Percentiles rank a stretch among this genome's conserved stretches.
Evolutionary conservation across 2,888 invertebrate species (phyloP).

Genomic region (Amiota mariae): DNA sequence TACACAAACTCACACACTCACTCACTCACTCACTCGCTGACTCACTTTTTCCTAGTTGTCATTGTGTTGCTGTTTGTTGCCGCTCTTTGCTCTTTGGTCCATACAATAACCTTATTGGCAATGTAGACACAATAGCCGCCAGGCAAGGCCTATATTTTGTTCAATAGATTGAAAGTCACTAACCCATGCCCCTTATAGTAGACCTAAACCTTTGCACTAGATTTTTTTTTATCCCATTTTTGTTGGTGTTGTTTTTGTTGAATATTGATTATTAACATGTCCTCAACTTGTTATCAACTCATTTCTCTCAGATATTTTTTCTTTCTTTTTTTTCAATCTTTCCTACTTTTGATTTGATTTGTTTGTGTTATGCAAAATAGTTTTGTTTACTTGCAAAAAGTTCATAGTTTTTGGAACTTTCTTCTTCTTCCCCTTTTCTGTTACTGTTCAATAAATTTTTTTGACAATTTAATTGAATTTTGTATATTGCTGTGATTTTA

Average conservation of each 20-base stretch:
- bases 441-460: not conserved
- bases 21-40: too few species aligned
- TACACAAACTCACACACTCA: too few species aligned
- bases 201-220: not conserved
- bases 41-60: too few species aligned
- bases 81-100: constrained; percentile 47
- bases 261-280: not conserved
- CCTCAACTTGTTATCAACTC: not conserved
- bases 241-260: constrained; percentile 1
- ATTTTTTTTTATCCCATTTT: not conserved
- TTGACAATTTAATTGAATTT: constrained; percentile 17
- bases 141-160: too few species aligned
- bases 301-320: not conserved
- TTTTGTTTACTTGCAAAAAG: not conserved
- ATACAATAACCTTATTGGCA: too few species aligned
- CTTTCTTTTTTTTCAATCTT: not conserved
- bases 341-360: not conserved
- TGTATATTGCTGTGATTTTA: constrained; percentile 1
- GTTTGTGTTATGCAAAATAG: constrained; percentile 2
- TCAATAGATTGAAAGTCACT: too few species aligned
- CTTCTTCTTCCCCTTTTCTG: not conserved
- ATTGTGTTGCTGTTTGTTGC: constrained; percentile 27
- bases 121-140: too few species aligned
- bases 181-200: too few species aligned
- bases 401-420: not conserved